A percentile compares a stretch with the other conserved stretches of the same genome.
phyloP scores from a whole-genome alignment of 2,888 invertebrate species.

The Pyrrhosoma nymphula region DNA sequence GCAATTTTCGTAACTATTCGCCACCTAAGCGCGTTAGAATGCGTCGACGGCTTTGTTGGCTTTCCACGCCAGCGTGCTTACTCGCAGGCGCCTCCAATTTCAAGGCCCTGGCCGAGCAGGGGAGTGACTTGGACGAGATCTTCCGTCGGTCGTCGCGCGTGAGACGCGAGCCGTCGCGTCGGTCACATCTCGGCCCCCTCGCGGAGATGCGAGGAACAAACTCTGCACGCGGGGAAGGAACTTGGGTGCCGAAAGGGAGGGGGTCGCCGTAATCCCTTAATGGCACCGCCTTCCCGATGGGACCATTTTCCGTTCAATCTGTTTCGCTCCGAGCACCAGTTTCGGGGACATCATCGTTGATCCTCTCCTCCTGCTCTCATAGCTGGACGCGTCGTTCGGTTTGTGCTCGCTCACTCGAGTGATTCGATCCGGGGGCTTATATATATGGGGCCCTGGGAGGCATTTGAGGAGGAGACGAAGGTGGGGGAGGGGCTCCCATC shows the following conservation, averaged over 20 bases:
- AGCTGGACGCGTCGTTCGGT: not conserved
- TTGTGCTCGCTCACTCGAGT: not conserved
- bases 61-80: no score
- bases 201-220: not conserved
- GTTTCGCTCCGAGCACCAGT: not conserved
- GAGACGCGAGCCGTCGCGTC: no score
- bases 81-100: no score
- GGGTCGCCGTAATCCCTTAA: not conserved
- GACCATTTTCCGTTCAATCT: conserved; percentile 35
- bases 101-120: no score
- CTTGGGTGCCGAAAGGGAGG: not conserved
- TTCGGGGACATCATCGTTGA: not conserved
- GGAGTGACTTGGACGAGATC: no score
- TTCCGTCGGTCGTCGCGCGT: no score
- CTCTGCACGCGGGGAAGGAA: not conserved
- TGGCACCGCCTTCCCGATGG: not conserved
- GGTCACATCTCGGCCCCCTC: no score
- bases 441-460: no score
- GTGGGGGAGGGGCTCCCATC: no score
- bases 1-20: no score
- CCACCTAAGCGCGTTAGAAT: no score
- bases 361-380: not conserved
- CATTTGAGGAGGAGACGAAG: not conserved
- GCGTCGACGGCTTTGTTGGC: no score
- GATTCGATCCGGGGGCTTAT: conserved; percentile 14